Base-by-base conservation (phyloP, 1,140 invertebrate species). In the Amphibalanus amphitrite region DNA sequence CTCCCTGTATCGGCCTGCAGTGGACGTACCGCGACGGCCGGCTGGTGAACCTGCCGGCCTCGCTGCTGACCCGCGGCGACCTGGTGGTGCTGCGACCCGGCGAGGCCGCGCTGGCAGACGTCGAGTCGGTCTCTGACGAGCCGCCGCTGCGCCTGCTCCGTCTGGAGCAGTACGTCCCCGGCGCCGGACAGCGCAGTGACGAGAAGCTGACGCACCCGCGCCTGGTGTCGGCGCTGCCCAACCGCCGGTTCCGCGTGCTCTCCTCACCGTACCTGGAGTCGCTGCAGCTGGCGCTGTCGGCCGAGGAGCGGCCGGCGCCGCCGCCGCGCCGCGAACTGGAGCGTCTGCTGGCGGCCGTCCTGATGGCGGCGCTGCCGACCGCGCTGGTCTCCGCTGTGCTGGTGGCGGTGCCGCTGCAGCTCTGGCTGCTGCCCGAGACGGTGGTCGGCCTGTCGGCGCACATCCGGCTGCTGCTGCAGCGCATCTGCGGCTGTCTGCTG, bases 1-100 rank as follows among this genome's bases (percentile, higher is more conserved):
- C 93, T 30, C 94, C 94, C 0, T 97, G 94, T 79, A 88, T 97
- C 69, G 93, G 91, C 30, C 79, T 96, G 65, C 94, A 97, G 79
- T 96, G 93, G 92, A 95, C 93, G 25, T 90, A 91, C 79, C 83
- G 95, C 72, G 93, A 97, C 83, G 88, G 89, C 75, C 81, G 85
- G 38, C 82, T 95, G 69, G 87, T 97, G 3, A 96, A 96, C 82
- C 82, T 97, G 59, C 95, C 95, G 0, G 92, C 89, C 86, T 86
- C 90, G 0, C 79, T 98, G 47, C 80, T 98, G n/a, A 93, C 95
- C 26, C 85, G 87, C 77, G 93, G 91, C 38, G 95, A 98, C 80
- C 81, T 90, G 28, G 90, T 97, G 76, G 83, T 93, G 23, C 83
- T 98, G 30, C 84, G 90, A 74, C 93, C 94, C 25, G 93, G 94